Evolutionary conservation across 2,888 invertebrate genomes (phyloP).

Genomic region (Argyra leucocephala): DNA sequence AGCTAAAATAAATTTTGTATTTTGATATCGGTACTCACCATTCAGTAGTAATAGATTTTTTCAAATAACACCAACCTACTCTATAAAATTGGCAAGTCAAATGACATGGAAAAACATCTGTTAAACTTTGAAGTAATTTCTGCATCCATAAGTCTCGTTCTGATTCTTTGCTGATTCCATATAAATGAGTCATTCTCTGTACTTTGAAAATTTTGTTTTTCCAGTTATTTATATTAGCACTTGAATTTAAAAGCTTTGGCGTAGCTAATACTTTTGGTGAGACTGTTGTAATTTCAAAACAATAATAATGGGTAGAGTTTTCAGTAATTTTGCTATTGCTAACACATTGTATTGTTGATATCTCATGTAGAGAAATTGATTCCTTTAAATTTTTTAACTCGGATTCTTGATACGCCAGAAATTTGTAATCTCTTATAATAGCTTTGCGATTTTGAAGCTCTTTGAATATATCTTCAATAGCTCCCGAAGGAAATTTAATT

Average conservation of each 20-base stretch:
- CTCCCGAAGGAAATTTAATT: conserved; percentile 45
- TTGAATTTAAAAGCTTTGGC: conserved; percentile 30
- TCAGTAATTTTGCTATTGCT: conserved; percentile 44
- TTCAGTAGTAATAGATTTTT: conserved; percentile 26
- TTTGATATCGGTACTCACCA: not conserved
- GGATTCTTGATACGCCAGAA: conserved; percentile 65
- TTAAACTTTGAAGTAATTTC: conserved; percentile 64
- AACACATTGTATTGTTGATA: conserved; percentile 42
- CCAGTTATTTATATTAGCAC: too few relatives aligned
- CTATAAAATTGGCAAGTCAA: conserved; percentile 62
- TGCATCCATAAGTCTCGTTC: conserved; percentile 60
- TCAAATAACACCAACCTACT: conserved; percentile 74
- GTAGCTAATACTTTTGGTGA: conserved; percentile 34
- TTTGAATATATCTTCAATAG: conserved; percentile 63
- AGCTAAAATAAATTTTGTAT: too few relatives aligned
- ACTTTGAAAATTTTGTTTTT: too few relatives aligned
- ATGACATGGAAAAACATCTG: conserved; percentile 56
- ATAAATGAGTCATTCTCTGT: conserved; percentile 37
- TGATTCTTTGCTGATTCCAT: conserved; percentile 43
- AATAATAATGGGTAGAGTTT: conserved; percentile 41
- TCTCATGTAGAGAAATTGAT: conserved; percentile 55
- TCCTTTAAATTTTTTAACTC: conserved; percentile 61
- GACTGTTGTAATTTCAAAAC: conserved; percentile 40
- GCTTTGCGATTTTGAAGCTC: conserved; percentile 67
- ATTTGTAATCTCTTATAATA: conserved; percentile 59